Conservation (phyloP, 2,888 invertebrate genomes). For the Agriotes lineatus region DNA sequence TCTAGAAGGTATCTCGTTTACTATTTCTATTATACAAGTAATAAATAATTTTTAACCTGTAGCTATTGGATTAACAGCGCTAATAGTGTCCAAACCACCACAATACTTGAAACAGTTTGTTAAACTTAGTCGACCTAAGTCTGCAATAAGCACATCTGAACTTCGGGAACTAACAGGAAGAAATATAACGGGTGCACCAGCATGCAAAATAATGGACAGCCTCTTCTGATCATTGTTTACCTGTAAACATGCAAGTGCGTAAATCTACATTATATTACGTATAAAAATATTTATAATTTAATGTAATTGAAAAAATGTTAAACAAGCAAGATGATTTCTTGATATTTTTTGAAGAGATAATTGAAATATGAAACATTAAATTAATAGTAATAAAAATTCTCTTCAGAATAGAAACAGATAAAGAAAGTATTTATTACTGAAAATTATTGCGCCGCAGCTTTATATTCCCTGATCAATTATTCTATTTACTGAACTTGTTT, state of each 20-base stretch:
- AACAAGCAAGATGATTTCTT: too few species aligned
- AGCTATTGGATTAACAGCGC: slow-evolving; percentile 64
- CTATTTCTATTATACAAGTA: neutral
- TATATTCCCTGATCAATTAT: too few species aligned
- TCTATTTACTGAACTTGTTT: too few species aligned
- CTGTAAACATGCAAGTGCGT: slow-evolving; percentile 45
- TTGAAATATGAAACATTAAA: too few species aligned
- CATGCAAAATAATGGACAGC: slow-evolving; percentile 74
- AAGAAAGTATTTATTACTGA: too few species aligned
- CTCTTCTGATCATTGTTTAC: slow-evolving; percentile 64
- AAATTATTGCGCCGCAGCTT: too few species aligned
- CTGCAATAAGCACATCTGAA: slow-evolving; percentile 82
- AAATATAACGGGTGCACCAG: slow-evolving; percentile 85
- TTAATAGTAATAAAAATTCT: too few species aligned
- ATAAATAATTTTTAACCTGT: slow-evolving; percentile 55
- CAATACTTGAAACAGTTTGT: slow-evolving; percentile 81
- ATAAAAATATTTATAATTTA: neutral
- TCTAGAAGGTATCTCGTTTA: slow-evolving; percentile 50
- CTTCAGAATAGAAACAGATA: too few species aligned
- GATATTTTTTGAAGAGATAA: too few species aligned
- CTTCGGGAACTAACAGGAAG: slow-evolving; percentile 88
- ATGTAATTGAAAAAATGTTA: too few species aligned
- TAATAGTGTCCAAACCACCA: slow-evolving; percentile 70
- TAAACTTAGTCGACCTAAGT: slow-evolving; percentile 83
- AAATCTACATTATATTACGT: neutral